Evolutionary conservation across 37 sponge, comb jelly and placozoan genomes (phyloP), one percentile per base, ranked within the genome.

Genomic region (Haliclona indistincta): DNA sequence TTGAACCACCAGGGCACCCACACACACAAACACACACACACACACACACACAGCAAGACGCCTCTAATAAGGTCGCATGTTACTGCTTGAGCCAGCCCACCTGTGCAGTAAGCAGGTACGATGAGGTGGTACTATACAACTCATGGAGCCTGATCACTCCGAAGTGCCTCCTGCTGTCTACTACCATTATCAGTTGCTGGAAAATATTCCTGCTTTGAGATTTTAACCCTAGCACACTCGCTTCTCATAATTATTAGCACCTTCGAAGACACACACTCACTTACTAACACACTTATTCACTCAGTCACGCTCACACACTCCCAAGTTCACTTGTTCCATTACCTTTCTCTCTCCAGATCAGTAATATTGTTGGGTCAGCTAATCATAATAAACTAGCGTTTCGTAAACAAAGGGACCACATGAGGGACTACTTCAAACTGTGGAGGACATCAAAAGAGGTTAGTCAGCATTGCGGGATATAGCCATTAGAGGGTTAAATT

Each of bases 371-470:
- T 0, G 82, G 63, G 26, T 64, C 74, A n/a, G 66, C 74, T 1
- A 72, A 38, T 49, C 28, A 30, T 28, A 69, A 55, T 22, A 83
- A 67, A 29, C 0, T 60, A 40, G 62, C 49, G 8, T 75, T 73
- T 2, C 35, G 71, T 1, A 55, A 72, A 44, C 62, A 54, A 22
- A 68, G 77, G 81, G 82, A 88, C 67, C 44, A 56, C 4, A 44
- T 88, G 25, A 88, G 77, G 39, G 71, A 81, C 0, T 81, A 62
- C 68, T 64, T 88, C 78, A 40, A 40, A 23, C 3, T 30, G 36
- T 62, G 54, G 40, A 63, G 81, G 35, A 63, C 71, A 3, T 73
- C 82, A 2, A 49, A 61, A 65, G 73, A 88, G 58, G 88, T 88
- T 43, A 61, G 44, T 20, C 25, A 25, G 11, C 25, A 6, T 25